Percentiles rank a stretch among this genome's conserved stretches.
These are phyloP conservation scores for Thripadectes ignobilis DNA, from an alignment of 2,797 vertebrate species.

Conservation along the genomic window DNA sequence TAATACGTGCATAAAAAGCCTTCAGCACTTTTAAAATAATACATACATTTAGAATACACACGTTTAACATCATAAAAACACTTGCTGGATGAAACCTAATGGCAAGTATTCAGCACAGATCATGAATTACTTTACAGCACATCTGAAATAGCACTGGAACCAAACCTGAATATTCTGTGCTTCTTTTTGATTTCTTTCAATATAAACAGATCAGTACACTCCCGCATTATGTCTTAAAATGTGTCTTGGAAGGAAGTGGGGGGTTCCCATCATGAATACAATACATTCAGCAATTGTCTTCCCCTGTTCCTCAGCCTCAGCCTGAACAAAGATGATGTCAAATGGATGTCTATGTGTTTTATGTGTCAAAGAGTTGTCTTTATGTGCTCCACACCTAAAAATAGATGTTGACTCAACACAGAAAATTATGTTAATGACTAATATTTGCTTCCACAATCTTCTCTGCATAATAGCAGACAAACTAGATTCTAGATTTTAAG, in stretches of 20 bases:
- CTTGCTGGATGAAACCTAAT: constrained; percentile 39
- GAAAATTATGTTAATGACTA: constrained; percentile 76
- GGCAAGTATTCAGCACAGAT: constrained; percentile 53
- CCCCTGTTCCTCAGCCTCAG: neutral
- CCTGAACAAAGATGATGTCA: constrained; percentile 59
- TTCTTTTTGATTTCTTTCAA: constrained; percentile 34
- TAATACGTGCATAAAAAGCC: constrained; percentile 70
- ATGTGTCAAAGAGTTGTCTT: constrained; percentile 63
- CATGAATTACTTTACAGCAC: constrained; percentile 49
- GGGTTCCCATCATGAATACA: neutral
- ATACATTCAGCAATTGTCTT: neutral
- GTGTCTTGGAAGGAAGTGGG: neutral
- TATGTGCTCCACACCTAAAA: constrained; percentile 70
- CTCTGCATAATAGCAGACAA: constrained; percentile 51
- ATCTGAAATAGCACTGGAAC: constrained; percentile 18
- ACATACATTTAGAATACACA: constrained; percentile 48
- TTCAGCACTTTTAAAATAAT: constrained; percentile 68
- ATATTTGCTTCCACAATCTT: constrained; percentile 69
- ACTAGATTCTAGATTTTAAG: neutral
- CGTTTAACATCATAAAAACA: constrained; percentile 44
- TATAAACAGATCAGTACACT: constrained; percentile 11
- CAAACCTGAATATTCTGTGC: neutral
- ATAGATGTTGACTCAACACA: constrained; percentile 77
- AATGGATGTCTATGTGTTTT: constrained; percentile 60
- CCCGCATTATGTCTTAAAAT: neutral